These are phyloP conservation scores for Paralinhomoeus sp. DNA, from an alignment of 2,888 invertebrate genomes.

Conservation along the genomic window DNA sequence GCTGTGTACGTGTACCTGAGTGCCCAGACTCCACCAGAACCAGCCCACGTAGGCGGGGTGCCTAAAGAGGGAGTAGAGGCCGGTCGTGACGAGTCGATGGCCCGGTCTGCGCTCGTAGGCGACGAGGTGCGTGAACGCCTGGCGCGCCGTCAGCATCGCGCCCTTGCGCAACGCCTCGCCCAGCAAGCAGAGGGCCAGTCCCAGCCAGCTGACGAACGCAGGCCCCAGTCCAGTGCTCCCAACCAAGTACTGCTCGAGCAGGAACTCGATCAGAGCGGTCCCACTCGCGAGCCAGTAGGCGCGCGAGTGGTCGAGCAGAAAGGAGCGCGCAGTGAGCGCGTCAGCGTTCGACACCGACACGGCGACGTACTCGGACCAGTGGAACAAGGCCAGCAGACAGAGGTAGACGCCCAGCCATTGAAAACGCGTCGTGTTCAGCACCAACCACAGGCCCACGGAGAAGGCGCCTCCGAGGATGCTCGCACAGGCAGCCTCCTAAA, in stretches of 20 bases:
- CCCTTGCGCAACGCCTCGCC: slow-evolving; percentile 66
- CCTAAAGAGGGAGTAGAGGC: slow-evolving; percentile 56
- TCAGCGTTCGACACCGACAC: not conserved
- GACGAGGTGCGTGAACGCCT: slow-evolving; percentile 78
- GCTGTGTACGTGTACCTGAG: no score
- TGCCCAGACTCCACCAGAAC: slow-evolving; percentile 94
- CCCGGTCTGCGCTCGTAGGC: slow-evolving; percentile 47
- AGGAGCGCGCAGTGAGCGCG: not conserved
- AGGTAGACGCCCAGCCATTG: no score
- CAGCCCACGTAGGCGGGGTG: slow-evolving; percentile 95
- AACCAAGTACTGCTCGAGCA: not conserved
- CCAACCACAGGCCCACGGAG: no score
- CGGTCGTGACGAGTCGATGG: slow-evolving; percentile 61
- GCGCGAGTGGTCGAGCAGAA: not conserved
- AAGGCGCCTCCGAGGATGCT: no score
- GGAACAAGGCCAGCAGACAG: no score
- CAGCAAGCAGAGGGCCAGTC: slow-evolving; percentile 46
- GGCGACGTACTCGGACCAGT: not conserved
- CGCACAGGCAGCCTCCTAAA: no score
- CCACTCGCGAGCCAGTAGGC: not conserved
- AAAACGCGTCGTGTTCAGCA: no score
- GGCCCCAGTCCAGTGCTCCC: not conserved
- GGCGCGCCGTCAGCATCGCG: slow-evolving; percentile 74
- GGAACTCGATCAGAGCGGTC: not conserved
- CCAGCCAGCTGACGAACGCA: slow-evolving; percentile 29